Evolutionary conservation across 2,888 invertebrate species (phyloP).

Genomic region (Achlya flavicornis): DNA sequence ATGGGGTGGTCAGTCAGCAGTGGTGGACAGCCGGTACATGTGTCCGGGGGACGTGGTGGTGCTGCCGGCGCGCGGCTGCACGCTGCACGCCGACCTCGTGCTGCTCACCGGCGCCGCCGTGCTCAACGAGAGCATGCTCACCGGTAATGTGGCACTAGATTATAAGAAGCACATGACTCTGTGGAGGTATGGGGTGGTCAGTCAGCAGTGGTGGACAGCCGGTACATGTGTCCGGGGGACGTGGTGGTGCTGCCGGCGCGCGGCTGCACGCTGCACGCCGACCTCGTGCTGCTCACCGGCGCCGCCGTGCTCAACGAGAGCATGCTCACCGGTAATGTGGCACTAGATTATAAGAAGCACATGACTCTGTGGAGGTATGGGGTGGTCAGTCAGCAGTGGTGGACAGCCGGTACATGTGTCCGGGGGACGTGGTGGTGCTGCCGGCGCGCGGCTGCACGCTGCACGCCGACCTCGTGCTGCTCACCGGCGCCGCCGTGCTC

Average conservation of each 20-base stretch:
- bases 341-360: too few relatives aligned
- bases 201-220: slow-evolving; percentile 85
- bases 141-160: too few relatives aligned
- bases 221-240: slow-evolving; percentile 94
- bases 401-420: slow-evolving; percentile 1
- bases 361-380: too few relatives aligned
- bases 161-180: too few relatives aligned
- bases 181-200: too few relatives aligned
- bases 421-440: slow-evolving; percentile 90
- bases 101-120: slow-evolving; percentile 94
- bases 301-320: slow-evolving; percentile 97
- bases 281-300: slow-evolving; percentile 93
- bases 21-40: slow-evolving; percentile 88
- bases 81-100: slow-evolving; percentile 96
- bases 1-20: slow-evolving; percentile 66
- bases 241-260: slow-evolving; percentile 92
- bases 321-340: slow-evolving; percentile 95
- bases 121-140: slow-evolving; percentile 97
- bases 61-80: slow-evolving; percentile 92
- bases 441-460: slow-evolving; percentile 92
- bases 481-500: slow-evolving; percentile 94
- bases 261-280: slow-evolving; percentile 95
- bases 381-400: slow-evolving; percentile 56
- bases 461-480: slow-evolving; percentile 95
- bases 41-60: slow-evolving; percentile 96